Conservation (phyloP, 1,140 invertebrate species). For the Leptestheria dahalacensis region DNA sequence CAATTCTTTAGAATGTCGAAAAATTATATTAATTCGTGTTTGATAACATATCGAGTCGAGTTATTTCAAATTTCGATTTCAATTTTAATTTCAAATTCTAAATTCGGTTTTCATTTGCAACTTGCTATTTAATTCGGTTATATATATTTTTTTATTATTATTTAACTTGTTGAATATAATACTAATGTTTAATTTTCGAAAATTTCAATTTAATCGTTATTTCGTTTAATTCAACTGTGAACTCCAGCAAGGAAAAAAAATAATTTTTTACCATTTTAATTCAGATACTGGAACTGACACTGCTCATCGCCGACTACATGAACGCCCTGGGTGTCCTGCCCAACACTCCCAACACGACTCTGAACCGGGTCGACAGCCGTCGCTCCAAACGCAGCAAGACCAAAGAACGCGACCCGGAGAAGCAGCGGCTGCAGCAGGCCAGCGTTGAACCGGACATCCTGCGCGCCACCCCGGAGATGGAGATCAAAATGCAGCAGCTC, state of each 20-base stretch:
- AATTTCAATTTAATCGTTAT: too few relatives aligned
- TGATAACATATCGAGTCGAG: too few relatives aligned
- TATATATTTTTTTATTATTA: too few relatives aligned
- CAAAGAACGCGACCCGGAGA: constrained; percentile 1
- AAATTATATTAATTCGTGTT: too few relatives aligned
- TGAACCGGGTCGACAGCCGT: not conserved
- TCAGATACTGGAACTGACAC: constrained; percentile 78
- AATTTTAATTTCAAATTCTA: not conserved
- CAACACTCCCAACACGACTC: constrained; percentile 5
- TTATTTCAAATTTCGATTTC: not conserved
- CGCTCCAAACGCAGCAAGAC: constrained; percentile 6
- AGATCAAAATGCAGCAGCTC: constrained; percentile 7
- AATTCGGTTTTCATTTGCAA: too few relatives aligned
- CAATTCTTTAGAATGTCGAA: too few relatives aligned
- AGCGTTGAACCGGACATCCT: constrained; percentile 6
- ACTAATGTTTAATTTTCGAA: too few relatives aligned
- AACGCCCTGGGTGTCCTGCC: constrained; percentile 49
- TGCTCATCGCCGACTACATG: constrained; percentile 90
- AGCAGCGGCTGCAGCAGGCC: not conserved
- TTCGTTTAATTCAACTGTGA: too few relatives aligned
- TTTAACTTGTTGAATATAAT: too few relatives aligned
- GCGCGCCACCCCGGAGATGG: constrained; percentile 7
- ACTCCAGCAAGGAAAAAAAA: too few relatives aligned
- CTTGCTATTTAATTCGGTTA: too few relatives aligned
- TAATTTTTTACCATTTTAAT: constrained; percentile 3